A percentile compares a stretch with the other conserved stretches of the same genome.
Conservation (phyloP, 2,888 invertebrate genomes). For the Eulithis testata region DNA sequence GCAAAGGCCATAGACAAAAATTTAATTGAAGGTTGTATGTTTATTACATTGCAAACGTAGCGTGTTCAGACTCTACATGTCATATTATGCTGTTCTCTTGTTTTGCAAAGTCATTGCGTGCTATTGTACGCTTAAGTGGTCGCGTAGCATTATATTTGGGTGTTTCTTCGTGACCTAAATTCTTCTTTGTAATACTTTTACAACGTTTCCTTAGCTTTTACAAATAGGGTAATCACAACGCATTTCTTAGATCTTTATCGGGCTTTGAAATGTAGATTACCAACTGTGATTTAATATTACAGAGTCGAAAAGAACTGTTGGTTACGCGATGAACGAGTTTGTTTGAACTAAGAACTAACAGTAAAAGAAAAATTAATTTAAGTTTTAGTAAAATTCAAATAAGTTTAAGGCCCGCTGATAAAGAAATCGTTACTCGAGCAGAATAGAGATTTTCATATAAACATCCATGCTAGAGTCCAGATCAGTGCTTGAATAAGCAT, state of each 20-base stretch:
- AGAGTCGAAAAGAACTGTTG: background rate
- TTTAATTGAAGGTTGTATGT: too few relatives aligned
- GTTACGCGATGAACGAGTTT: too few relatives aligned
- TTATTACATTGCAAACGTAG: too few relatives aligned
- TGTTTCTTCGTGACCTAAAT: constrained; percentile 14
- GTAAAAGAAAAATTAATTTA: too few relatives aligned
- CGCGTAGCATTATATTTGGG: constrained; percentile 12
- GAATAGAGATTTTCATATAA: too few relatives aligned
- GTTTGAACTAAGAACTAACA: too few relatives aligned
- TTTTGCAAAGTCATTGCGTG: constrained; percentile 26
- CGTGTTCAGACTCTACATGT: background rate
- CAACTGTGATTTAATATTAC: background rate
- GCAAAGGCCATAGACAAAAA: too few relatives aligned
- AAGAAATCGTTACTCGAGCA: too few relatives aligned
- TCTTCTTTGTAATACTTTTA: constrained; percentile 8
- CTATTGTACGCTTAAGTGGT: constrained; percentile 18
- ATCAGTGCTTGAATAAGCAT: too few relatives aligned
- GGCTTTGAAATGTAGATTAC: constrained; percentile 7
- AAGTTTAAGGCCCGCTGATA: too few relatives aligned
- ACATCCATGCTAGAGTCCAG: too few relatives aligned
- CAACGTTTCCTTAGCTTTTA: background rate
- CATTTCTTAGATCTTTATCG: background rate
- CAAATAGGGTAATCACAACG: background rate
- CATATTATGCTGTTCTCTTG: constrained; percentile 2
- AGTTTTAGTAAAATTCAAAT: too few relatives aligned